Evolutionary conservation across 1,140 invertebrate genomes (phyloP).

Genomic region (Lepidurus arcticus): DNA sequence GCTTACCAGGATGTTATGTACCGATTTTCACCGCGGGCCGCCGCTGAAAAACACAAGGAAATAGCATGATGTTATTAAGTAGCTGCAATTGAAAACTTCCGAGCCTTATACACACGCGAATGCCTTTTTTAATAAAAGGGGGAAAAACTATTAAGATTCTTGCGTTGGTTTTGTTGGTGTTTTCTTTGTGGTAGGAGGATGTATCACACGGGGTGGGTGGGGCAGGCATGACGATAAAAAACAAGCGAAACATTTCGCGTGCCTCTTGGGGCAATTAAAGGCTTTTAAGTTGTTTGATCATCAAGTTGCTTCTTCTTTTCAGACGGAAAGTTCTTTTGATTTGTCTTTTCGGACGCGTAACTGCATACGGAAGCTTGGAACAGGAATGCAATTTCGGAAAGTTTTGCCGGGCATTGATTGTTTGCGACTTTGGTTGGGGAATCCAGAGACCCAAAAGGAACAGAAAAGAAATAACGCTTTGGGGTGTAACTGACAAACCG

Average conservation of each 20-base stretch:
- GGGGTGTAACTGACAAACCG: too few species aligned
- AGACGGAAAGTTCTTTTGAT: not conserved
- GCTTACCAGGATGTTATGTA: not conserved
- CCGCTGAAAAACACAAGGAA: too few species aligned
- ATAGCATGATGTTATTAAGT: not conserved
- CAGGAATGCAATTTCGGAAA: not conserved
- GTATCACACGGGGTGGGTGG: not conserved
- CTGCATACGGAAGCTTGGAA: not conserved
- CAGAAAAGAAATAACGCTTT: too few species aligned
- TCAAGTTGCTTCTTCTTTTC: not conserved
- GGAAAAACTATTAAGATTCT: too few species aligned
- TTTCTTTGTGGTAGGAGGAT: not conserved
- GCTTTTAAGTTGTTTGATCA: constrained; percentile 11
- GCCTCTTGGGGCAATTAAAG: not conserved
- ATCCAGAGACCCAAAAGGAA: not conserved
- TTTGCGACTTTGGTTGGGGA: not conserved
- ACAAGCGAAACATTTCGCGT: not conserved
- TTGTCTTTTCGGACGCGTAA: not conserved
- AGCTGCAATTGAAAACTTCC: not conserved
- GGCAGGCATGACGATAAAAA: not conserved
- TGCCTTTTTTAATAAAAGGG: not conserved
- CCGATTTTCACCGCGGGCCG: not conserved
- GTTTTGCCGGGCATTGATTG: constrained; percentile 1
- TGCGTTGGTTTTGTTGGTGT: too few species aligned
- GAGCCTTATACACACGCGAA: not conserved